These are phyloP conservation scores for Brachystomella parvula DNA, from an alignment of 1,140 invertebrate species.

Conservation along the genomic window DNA sequence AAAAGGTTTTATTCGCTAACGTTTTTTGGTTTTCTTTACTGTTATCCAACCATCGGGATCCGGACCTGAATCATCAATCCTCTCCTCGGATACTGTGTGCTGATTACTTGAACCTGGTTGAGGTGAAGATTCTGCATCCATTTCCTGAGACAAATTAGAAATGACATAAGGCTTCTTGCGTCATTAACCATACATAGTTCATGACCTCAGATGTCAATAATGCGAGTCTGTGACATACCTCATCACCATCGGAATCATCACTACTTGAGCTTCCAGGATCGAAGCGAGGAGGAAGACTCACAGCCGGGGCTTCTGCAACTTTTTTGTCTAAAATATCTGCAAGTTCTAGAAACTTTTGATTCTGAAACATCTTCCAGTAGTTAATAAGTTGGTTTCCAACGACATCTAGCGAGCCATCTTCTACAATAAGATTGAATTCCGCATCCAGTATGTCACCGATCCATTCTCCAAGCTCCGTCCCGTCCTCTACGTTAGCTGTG, in stretches of 20 bases:
- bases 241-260: not conserved
- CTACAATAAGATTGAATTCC: not conserved
- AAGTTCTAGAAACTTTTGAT: not conserved
- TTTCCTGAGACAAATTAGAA: not conserved
- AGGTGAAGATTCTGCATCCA: not conserved
- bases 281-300: not conserved
- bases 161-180: not conserved
- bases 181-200: too few relatives aligned
- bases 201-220: too few relatives aligned
- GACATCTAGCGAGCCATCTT: not conserved
- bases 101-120: not conserved
- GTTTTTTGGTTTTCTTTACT: not conserved
- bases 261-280: not conserved
- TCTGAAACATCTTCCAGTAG: not conserved
- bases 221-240: not conserved
- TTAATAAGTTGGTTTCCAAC: not conserved
- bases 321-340: not conserved
- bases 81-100: too few relatives aligned
- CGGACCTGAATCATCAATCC: not conserved
- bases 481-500: not conserved
- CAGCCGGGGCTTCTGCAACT: not conserved
- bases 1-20: too few relatives aligned
- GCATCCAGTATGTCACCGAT: not conserved
- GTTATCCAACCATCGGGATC: conserved; percentile 1
- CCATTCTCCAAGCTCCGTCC: conserved; percentile 2